Conservation (phyloP, 2,113 vertebrate species). For the Pelusios castaneus region DNA sequence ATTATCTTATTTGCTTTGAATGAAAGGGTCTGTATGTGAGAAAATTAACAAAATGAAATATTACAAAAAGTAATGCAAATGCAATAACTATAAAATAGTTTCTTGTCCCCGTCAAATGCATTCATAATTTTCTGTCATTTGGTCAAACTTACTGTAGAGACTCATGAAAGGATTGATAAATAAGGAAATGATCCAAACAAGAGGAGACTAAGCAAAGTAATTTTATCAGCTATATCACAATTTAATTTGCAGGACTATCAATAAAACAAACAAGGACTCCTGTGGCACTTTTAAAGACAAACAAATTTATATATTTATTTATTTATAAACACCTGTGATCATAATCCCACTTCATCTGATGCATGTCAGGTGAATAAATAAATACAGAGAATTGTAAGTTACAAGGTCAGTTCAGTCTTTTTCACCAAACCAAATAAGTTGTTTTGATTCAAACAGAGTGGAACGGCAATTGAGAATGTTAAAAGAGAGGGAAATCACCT, state of each 20-base stretch:
- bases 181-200: conserved; percentile 17
- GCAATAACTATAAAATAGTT: conserved; percentile 49
- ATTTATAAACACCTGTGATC: no score
- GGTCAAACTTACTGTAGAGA: conserved; percentile 18
- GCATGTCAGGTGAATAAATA: no score
- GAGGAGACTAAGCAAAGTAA: background rate
- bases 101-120: conserved; percentile 41
- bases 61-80: conserved; percentile 41
- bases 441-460: no score
- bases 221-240: background rate
- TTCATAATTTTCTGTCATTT: conserved; percentile 40
- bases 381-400: no score
- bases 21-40: background rate
- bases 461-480: no score
- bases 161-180: conserved; percentile 22
- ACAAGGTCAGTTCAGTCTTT: no score
- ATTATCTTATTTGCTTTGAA: background rate
- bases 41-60: conserved; percentile 60
- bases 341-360: no score
- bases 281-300: no score
- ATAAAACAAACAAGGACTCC: background rate
- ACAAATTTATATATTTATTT: no score
- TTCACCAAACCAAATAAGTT: no score
- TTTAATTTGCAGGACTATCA: conserved; percentile 18
- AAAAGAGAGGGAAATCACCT: no score